Evolutionary conservation across 2,797 vertebrate species (phyloP), one percentile per base, ranked within the genome.

Genomic region (Catostomus latipinnis): DNA sequence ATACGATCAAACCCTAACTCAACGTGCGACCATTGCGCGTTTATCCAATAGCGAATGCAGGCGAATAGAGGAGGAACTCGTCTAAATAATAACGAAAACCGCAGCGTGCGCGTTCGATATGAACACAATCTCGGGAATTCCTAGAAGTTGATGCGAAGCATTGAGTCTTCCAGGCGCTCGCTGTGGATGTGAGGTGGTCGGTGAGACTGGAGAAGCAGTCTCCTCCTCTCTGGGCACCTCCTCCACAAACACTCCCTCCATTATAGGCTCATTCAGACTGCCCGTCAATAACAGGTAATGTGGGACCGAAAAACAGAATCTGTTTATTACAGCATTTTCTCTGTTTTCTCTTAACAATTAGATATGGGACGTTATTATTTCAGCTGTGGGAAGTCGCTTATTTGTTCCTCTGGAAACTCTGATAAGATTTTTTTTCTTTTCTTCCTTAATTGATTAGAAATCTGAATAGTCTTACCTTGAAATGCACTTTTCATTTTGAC

Each of bases 201-300:
- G 54, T 45, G 73, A 60, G 66, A 60, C 56, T 45, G 46, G 56
- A 78, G 22, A 56, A 61, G 16, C 66, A 13, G 22, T 77, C 75
- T 77, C 75, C 65, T 77, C 75, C 75, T 78, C 66, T 50, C 48
- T 12, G 6, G 53, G 75, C 65, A 69, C 74, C 75, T 77, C 75
- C 75, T 77, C 48, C 66, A 8, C 18, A 0, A 16, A 14, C 66
- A 70, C 48, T 8, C 66, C 48, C 57, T 53, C 57, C n/a, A 52
- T 56, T 5, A 53, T 52, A 70, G 75, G 57, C 66, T 48, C 14
- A 6, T 13, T 52, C 66, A 68, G 18, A 18, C 49, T 4, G 18
- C 74, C 13, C 46, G 46, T 48, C 1, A 34, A 14, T 22, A 57
- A 16, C 22, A 34, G 3, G 0, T 12, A 11, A 34, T 56, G 7